Evolutionary conservation across 2,797 vertebrate species (phyloP).

Genomic region (Rhodeus uyekii): DNA sequence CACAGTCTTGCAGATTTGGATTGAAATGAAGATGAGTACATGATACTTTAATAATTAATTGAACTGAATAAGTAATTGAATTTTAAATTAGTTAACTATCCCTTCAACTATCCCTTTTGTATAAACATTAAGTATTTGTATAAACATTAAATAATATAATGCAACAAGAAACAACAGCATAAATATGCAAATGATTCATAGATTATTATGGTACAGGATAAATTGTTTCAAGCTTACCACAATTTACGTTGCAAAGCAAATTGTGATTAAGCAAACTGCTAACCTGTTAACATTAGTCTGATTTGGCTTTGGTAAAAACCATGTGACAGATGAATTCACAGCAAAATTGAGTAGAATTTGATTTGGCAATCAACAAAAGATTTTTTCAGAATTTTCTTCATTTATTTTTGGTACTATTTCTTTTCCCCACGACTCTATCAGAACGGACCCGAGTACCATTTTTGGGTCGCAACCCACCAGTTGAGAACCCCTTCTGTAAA

Average conservation of each 20-base stretch:
- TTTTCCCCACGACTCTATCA: neutral
- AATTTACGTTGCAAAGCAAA: too few species aligned
- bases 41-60: too few species aligned
- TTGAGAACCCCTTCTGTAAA: slow-evolving; percentile 5
- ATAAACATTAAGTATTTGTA: neutral
- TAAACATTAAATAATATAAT: neutral
- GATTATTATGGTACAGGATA: too few species aligned
- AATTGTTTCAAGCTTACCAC: neutral
- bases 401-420: neutral
- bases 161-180: too few species aligned
- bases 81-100: too few species aligned
- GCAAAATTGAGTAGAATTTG: neutral
- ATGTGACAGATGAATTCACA: neutral
- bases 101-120: neutral
- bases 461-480: neutral
- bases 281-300: neutral
- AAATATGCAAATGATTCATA: too few species aligned
- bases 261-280: neutral
- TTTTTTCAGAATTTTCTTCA: neutral
- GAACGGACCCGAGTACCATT: neutral
- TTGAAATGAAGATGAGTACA: too few species aligned
- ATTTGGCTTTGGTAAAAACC: neutral
- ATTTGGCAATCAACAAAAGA: neutral
- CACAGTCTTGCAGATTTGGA: too few species aligned
- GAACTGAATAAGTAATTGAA: too few species aligned